A percentile compares a stretch with the other conserved stretches of the same genome.
Evolutionary conservation across 1,140 invertebrate species (phyloP).

Genomic region (Phocides pigmalion): DNA sequence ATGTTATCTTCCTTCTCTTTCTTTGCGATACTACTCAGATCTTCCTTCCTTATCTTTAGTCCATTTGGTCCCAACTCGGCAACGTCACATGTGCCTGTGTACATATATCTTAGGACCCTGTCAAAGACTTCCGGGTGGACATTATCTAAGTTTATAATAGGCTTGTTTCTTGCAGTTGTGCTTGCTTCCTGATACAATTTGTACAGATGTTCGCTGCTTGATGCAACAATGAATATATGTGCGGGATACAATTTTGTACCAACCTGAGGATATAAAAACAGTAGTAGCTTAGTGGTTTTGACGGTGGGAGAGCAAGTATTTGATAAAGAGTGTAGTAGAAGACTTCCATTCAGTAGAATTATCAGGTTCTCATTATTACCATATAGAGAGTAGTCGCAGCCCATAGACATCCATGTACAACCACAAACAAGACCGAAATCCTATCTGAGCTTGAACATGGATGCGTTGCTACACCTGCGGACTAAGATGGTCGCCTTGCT

Average conservation of each 20-base stretch:
- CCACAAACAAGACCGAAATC: no score
- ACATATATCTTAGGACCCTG: slow-evolving; percentile 87
- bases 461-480: no score
- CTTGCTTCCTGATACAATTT: slow-evolving; percentile 66
- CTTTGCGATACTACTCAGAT: slow-evolving; percentile 49
- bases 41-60: slow-evolving; percentile 71
- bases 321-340: no score
- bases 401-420: no score
- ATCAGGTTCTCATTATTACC: no score
- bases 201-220: slow-evolving; percentile 82
- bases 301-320: no score
- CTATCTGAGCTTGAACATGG: no score
- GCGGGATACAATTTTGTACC: slow-evolving; percentile 83
- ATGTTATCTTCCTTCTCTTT: slow-evolving; percentile 53
- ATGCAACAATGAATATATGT: slow-evolving; percentile 89
- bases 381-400: no score
- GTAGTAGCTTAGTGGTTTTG: no score
- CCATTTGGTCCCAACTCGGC: slow-evolving; percentile 80
- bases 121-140: slow-evolving; percentile 86
- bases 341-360: no score
- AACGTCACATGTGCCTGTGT: slow-evolving; percentile 87
- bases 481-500: no score
- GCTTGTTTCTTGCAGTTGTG: slow-evolving; percentile 49
- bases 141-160: slow-evolving; percentile 75
- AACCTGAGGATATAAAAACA: slow-evolving; percentile 62